A percentile compares a stretch with the other conserved stretches of the same genome.
Evolutionary conservation across 2,113 vertebrate genomes (phyloP).

Genomic region (Panurus biarmicus): DNA sequence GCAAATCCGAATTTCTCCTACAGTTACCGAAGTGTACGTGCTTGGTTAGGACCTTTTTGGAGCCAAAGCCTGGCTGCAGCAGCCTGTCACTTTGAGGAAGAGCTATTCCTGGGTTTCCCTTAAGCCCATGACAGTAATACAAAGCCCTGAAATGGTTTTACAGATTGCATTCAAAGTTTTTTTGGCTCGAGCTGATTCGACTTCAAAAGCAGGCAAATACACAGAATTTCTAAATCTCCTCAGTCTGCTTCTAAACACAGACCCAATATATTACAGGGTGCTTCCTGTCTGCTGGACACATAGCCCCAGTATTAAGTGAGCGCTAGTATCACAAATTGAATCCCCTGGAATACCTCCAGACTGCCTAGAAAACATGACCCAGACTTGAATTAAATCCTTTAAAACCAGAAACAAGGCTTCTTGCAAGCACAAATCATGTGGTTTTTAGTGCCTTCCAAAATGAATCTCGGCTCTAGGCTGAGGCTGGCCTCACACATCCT

Average conservation of each 20-base stretch:
- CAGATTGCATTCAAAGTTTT: neutral
- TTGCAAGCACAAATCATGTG: conserved; percentile 34
- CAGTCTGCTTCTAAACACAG: conserved; percentile 42
- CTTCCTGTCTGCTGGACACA: conserved; percentile 42
- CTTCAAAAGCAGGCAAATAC: conserved; percentile 52
- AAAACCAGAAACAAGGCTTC: neutral
- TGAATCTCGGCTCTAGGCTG: neutral
- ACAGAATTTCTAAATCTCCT: conserved; percentile 33
- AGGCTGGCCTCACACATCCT: neutral
- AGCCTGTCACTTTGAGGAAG: neutral
- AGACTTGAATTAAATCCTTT: conserved; percentile 44
- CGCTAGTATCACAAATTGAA: neutral
- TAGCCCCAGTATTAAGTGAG: neutral
- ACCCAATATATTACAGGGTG: neutral
- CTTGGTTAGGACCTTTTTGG: neutral
- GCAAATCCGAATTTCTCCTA: neutral
- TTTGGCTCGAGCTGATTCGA: neutral
- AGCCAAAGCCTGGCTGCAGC: neutral
- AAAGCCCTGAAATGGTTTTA: conserved; percentile 1
- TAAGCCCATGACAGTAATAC: conserved; percentile 8
- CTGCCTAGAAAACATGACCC: conserved; percentile 50
- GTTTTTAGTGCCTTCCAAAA: neutral
- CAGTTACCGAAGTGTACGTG: neutral
- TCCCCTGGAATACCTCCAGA: conserved; percentile 46
- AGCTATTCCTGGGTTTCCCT: neutral